Evolutionary conservation across 2,113 vertebrate species (phyloP).

Genomic region (Pholis gunnellus): DNA sequence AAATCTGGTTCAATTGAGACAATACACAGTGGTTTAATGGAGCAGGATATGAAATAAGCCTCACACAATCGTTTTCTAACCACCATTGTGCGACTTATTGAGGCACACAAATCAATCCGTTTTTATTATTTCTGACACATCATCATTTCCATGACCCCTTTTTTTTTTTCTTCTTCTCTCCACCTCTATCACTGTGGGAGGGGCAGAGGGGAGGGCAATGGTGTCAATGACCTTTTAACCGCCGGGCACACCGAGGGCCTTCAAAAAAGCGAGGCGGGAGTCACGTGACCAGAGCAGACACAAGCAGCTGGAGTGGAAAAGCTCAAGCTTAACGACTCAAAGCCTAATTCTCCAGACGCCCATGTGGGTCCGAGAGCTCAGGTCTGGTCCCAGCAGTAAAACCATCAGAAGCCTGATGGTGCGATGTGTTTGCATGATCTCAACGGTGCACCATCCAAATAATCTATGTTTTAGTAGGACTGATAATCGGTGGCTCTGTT

Average conservation of each 20-base stretch:
- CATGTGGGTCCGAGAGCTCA: conserved; percentile 29
- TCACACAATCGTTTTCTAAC: conserved; percentile 34
- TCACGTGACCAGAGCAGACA: conserved; percentile 52
- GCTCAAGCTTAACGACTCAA: conserved; percentile 45
- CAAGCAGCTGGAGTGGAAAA: conserved; percentile 46
- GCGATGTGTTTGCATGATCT: neutral
- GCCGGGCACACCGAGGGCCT: conserved; percentile 10
- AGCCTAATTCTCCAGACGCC: conserved; percentile 43
- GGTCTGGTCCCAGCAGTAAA: conserved; percentile 36
- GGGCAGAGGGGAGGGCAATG: conserved; percentile 17
- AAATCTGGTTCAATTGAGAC: conserved; percentile 46
- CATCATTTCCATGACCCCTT: conserved; percentile 50
- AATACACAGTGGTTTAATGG: conserved; percentile 32
- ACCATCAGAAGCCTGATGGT: conserved; percentile 1
- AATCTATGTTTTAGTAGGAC: neutral
- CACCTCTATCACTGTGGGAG: conserved; percentile 43
- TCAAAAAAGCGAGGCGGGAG: conserved; percentile 34
- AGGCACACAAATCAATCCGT: conserved; percentile 65
- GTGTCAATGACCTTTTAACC: conserved; percentile 69
- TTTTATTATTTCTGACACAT: conserved; percentile 71
- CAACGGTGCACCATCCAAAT: neutral
- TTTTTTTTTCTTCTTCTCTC: conserved; percentile 25
- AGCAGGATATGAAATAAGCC: conserved; percentile 34
- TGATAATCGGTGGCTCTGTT: neutral
- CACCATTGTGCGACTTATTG: conserved; percentile 48